Evolutionary conservation across 2,113 vertebrate species (phyloP).

Genomic region (Cheilinus undulatus): DNA sequence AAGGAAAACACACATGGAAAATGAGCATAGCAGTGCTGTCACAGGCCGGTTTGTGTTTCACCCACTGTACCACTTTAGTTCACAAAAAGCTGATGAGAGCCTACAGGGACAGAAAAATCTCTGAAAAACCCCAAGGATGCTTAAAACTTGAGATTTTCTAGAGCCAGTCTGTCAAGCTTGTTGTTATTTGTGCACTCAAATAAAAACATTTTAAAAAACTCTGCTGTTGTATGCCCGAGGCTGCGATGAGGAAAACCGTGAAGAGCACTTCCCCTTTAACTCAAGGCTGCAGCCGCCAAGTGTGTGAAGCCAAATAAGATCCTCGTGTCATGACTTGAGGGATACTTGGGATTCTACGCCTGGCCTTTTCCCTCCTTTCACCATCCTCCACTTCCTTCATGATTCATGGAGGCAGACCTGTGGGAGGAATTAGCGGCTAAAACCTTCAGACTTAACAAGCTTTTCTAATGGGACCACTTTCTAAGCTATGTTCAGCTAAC

Average conservation of each 20-base stretch:
- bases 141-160: slow-evolving; percentile 36
- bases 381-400: slow-evolving; percentile 29
- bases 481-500: slow-evolving; percentile 8
- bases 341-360: slow-evolving; percentile 48
- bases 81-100: slow-evolving; percentile 17
- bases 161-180: slow-evolving; percentile 42
- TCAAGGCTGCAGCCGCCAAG: slow-evolving; percentile 40
- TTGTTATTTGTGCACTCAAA: slow-evolving; percentile 52
- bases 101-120: slow-evolving; percentile 15
- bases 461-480: slow-evolving; percentile 46
- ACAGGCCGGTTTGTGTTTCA: slow-evolving; percentile 7
- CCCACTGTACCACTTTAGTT: slow-evolving; percentile 23
- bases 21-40: slow-evolving; percentile 19
- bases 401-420: slow-evolving; percentile 41
- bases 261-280: slow-evolving; percentile 19
- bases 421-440: slow-evolving; percentile 28
- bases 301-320: slow-evolving; percentile 53
- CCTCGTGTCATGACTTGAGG: slow-evolving; percentile 29
- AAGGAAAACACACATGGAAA: slow-evolving; percentile 15
- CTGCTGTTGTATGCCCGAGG: slow-evolving; percentile 36
- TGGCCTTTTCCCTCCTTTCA: slow-evolving; percentile 12
- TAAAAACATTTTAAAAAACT: slow-evolving; percentile 44
- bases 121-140: slow-evolving; percentile 29
- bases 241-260: slow-evolving; percentile 32
- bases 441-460: slow-evolving; percentile 42